Evolutionary conservation across 2,113 vertebrate species (phyloP), one percentile per base, ranked within the genome.

Genomic region (Tringa solitaria): DNA sequence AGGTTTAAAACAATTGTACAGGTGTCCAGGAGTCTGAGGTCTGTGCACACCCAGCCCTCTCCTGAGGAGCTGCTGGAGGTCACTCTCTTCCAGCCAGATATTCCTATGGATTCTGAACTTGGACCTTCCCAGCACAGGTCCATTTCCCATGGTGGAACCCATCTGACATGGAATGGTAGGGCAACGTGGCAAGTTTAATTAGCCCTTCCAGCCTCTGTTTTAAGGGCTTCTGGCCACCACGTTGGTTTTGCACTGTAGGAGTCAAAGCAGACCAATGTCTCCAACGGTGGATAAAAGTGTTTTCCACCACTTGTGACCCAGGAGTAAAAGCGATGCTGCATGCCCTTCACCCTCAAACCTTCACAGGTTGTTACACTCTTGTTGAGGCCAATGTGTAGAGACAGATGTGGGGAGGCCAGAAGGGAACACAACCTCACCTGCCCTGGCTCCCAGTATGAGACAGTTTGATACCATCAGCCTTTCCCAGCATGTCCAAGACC

Each of bases 341-440:
- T 27, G 39, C 3, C 18, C 26, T 41, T 32, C 41, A 23, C 1
- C 12, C 8, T 10, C 17, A 61, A 4, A 53, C 4, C 23, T 53
- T 32, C 53, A 9, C 15, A 41, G 22, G 15, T 73, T 2, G 0
- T 39, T 51, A 27, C 0, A 1, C 9, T 51, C n/a, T 30, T 43
- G 7, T 14, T 73, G 70, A 85, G 43, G 23, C n/a, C 22, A 20
- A 15, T 2, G 5, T 0, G 0, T 24, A 51, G 30, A 7, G 48
- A 4, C 22, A 45, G 33, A 33, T 15, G 11, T 28, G 41, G 30
- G 2, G 4, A 84, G 10, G 20, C 12, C 28, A 46, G 18, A 59
- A 60, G 7, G 17, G 16, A 56, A 4, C 18, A 41, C 14, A 54
- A 2, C 2, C 37, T 63, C 23, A 16, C 8, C 32, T 64, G 15